Evolutionary conservation across 2,113 vertebrate species (phyloP), one percentile per base, ranked within the genome.

Genomic region (Alligator sinensis): DNA sequence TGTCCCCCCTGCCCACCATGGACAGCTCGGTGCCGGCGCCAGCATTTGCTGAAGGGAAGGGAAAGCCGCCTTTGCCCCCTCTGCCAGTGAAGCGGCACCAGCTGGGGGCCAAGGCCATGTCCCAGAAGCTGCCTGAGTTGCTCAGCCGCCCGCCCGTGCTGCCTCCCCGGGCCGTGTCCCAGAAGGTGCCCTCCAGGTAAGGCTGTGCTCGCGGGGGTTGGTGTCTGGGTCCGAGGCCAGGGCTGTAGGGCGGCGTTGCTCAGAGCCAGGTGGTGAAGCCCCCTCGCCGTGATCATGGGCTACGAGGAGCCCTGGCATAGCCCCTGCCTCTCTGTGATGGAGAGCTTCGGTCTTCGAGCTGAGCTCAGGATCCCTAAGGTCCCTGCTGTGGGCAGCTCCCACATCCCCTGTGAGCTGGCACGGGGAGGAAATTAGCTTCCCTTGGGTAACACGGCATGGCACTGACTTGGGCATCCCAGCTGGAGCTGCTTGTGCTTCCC

Each of bases 81-180:
- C 97, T 98, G 96, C 97, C 99, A 8, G 97, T 98, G 92, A 98
- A 99, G 96, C 92, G 96, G 14, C 96, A 97, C 58, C 87, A 95
- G 19, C 24, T 96, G 74, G 98, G 98, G 25, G 59, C 24, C 2
- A 97, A 94, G 12, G 72, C 89, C 28, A 84, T 94, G 4, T 86
- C 88, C 34, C 82, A 95, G 92, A 97, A 24, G 77, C 97, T 86
- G 54, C 98, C 96, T 47, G 98, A 91, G 2, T 12, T 96, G 47
- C 97, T 57, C 14, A 90, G 83, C 11, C 96, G 94, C 12, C 94
- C 82, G 9, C 96, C 96, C 1, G 30, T 91, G 77, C 91, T 95
- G 4, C 97, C 96, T 0, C 94, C 82, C 1, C 70, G 81, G 11
- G 57, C 81, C 11, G 11, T 27, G 24, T 72, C 78, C 47, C 76